Evolutionary conservation across 1,140 invertebrate genomes (phyloP).

Genomic region (Aphaenogaster rudis): DNA sequence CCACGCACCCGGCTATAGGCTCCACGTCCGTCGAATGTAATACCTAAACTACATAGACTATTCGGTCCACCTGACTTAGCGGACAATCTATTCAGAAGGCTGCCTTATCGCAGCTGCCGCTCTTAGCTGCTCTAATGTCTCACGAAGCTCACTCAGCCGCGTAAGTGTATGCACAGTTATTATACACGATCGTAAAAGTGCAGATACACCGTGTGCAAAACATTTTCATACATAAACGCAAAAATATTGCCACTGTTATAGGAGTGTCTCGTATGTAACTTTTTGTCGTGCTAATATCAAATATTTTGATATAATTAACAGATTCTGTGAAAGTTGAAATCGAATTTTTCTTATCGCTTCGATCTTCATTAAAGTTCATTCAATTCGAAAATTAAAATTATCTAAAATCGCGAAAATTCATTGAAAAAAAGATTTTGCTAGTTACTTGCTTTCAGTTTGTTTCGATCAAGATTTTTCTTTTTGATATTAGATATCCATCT

Average conservation of each 20-base stretch:
- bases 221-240: not conserved
- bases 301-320: constrained; percentile 6
- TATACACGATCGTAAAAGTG: not conserved
- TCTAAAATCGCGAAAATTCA: not conserved
- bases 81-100: constrained; percentile 61
- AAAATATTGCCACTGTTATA: not conserved
- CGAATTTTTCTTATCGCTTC: not conserved
- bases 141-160: constrained; percentile 27
- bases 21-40: constrained; percentile 41
- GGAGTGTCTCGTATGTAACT: not conserved
- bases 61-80: constrained; percentile 57
- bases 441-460: not conserved
- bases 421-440: not conserved
- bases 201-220: not conserved
- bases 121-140: constrained; percentile 53
- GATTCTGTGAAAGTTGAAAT: not conserved
- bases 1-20: constrained; percentile 24
- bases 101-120: constrained; percentile 55
- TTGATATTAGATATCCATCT: not conserved
- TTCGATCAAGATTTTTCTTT: not conserved
- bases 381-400: not conserved
- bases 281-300: not conserved
- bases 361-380: not conserved
- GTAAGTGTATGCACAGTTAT: not conserved
- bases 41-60: constrained; percentile 54